phyloP scores from a whole-genome alignment of 2,888 invertebrate species.

The Bembecia ichneumoniformis region DNA sequence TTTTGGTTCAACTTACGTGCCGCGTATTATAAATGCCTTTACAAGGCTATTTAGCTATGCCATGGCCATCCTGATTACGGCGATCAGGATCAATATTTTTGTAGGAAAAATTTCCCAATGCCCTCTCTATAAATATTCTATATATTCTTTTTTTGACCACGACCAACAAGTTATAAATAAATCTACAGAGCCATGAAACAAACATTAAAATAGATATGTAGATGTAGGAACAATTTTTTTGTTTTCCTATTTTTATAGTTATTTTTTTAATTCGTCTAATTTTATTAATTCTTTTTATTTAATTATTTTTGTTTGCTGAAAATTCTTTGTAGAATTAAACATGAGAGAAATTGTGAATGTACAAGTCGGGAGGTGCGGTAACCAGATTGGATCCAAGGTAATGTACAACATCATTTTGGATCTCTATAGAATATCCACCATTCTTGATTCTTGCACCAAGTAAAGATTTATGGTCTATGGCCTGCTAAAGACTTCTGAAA shows the following conservation, averaged over 20 bases:
- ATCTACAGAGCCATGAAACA: conserved; percentile 26
- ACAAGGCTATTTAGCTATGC: too few species aligned
- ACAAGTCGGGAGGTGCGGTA: conserved; percentile 72
- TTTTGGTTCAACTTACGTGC: too few species aligned
- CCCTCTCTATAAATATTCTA: not conserved
- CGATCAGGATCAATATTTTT: too few species aligned
- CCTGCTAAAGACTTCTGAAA: too few species aligned
- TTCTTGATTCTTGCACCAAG: too few species aligned
- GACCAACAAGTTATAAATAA: not conserved
- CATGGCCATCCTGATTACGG: too few species aligned
- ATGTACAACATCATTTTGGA: conserved; percentile 12
- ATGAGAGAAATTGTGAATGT: conserved; percentile 89
- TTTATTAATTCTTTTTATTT: conserved; percentile 22
- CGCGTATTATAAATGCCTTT: too few species aligned
- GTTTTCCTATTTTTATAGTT: conserved; percentile 17
- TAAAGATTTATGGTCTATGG: too few species aligned
- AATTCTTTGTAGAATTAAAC: conserved; percentile 33
- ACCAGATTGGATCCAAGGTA: conserved; percentile 86
- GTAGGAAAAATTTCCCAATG: too few species aligned
- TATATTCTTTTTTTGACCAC: not conserved
- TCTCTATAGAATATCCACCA: too few species aligned
- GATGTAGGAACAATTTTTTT: conserved; percentile 15
- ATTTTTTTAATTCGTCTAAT: conserved; percentile 20
- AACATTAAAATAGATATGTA: conserved; percentile 19
- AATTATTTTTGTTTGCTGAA: conserved; percentile 21